Percentiles rank a stretch among this genome's conserved stretches.
Evolutionary conservation across 1,140 invertebrate species (phyloP).

Genomic region (Atta cephalotes): DNA sequence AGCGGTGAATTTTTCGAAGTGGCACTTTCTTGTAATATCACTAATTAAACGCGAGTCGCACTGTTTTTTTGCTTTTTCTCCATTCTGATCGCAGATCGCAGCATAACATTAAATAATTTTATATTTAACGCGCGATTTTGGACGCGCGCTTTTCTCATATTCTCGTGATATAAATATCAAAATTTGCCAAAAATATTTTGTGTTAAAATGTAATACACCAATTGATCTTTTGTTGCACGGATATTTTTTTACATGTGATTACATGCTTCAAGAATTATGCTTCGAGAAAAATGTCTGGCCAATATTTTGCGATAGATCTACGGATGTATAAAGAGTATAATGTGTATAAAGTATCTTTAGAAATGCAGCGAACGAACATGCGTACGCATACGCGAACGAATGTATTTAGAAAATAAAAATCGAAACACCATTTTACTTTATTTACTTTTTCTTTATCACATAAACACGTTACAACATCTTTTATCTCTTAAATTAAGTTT

Average conservation of each 20-base stretch:
- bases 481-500: background rate
- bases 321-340: background rate
- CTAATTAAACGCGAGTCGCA: background rate
- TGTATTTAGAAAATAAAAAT: background rate
- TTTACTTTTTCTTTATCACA: background rate
- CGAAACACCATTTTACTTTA: background rate
- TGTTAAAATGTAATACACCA: background rate
- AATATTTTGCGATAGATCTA: background rate
- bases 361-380: background rate
- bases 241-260: background rate
- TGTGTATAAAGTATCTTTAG: background rate
- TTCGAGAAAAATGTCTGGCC: background rate
- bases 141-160: background rate
- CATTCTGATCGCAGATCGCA: background rate
- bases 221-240: background rate
- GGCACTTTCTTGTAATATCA: constrained; percentile 8
- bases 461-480: background rate
- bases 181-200: background rate
- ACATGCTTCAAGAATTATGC: background rate
- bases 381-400: background rate
- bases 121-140: background rate
- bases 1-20: background rate
- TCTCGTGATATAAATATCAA: background rate
- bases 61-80: background rate
- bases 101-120: too few relatives aligned